Evolutionary conservation across 2,797 vertebrate genomes (phyloP), one percentile per base, ranked within the genome.

Genomic region (Aldrovandia affinis): DNA sequence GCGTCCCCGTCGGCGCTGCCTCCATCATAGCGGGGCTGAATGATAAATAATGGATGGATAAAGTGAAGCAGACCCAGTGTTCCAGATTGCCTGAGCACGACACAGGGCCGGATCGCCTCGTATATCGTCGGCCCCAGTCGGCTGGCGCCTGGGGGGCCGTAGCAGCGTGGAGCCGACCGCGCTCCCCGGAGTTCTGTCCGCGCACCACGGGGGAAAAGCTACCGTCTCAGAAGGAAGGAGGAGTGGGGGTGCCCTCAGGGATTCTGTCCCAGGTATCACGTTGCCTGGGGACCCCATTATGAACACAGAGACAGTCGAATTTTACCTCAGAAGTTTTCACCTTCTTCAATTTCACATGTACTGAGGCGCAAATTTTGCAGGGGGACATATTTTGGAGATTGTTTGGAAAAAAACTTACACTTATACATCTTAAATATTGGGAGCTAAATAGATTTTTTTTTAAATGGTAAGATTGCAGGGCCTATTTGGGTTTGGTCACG

Each of bases 261-360:
- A 97, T 97, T 97, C 97, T 92, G 94, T 96, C 94, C 92, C 85
- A 95, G 94, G 94, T 94, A 97, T 96, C 97, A 96, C 91, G 94
- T 92, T 95, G 94, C 89, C 95, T 92, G 92, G 94, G 96, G 95
- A 97, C 90, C 90, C 91, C 90, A 94, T 95, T 96, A 96, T 93
- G 92, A 96, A 96, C 94, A 96, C 94, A 96, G 95, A 96, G 92
- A 94, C 94, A 95, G 94, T 92, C 55, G 54, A 50, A 3, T 50
- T 50, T 50, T 50, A 3, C 10, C 47, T 10, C 47, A 50, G 10
- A 50, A 50, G 12, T 50, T 50, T 50, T 50, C 47, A 50, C 47
- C 47, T 50, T 50, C 12, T 50, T 50, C 47, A 50, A 50, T 50
- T 50, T 50, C 47, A 50, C 6, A 12, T 12, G 47, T 50, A 50